These are phyloP conservation scores for Clitarchus hookeri DNA, from an alignment of 2,888 invertebrate species.

Conservation along the genomic window DNA sequence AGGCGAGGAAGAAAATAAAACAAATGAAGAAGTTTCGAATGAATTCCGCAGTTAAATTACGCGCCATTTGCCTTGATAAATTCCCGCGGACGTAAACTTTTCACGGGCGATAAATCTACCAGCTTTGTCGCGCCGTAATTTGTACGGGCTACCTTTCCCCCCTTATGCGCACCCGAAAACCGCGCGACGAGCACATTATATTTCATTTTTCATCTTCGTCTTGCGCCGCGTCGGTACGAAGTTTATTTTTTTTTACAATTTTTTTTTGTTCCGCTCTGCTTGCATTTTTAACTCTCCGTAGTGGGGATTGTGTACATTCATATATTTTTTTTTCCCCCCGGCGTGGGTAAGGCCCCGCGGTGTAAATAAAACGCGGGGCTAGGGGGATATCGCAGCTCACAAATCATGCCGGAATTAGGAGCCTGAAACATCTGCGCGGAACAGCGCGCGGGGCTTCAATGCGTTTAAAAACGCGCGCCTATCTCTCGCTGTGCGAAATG, in stretches of 20 bases:
- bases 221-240: too few species aligned
- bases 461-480: neutral
- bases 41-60: neutral
- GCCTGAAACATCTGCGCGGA: slow-evolving; percentile 3
- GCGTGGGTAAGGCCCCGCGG: neutral
- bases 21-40: slow-evolving; percentile 3
- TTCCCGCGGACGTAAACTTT: neutral
- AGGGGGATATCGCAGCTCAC: neutral
- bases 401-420: neutral
- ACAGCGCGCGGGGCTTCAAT: neutral
- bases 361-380: neutral
- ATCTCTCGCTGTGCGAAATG: neutral
- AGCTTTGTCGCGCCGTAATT: neutral
- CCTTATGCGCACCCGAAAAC: neutral
- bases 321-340: neutral
- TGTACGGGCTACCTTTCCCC: neutral
- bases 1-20: neutral
- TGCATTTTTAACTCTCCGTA: neutral
- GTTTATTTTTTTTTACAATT: neutral
- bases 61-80: slow-evolving; percentile 2
- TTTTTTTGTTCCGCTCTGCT: neutral
- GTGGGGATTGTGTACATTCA: neutral
- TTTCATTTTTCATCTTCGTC: too few species aligned
- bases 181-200: too few species aligned
- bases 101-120: neutral